phyloP scores from a whole-genome alignment of 2,888 invertebrate species.

The Resseliella maxima region DNA sequence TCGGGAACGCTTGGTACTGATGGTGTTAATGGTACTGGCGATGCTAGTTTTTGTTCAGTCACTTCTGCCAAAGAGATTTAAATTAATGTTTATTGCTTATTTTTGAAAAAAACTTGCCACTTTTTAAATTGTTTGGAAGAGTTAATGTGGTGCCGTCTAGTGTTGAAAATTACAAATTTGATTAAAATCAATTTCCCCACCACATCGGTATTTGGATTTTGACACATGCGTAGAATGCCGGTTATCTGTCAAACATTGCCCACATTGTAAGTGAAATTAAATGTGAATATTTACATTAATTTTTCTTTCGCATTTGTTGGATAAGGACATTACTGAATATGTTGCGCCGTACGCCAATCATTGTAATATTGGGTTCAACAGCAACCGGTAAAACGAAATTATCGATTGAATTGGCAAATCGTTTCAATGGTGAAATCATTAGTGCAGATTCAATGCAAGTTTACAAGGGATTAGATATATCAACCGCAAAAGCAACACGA shows the following conservation, averaged over 20 bases:
- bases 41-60: slow-evolving; percentile 67
- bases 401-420: slow-evolving; percentile 88
- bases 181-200: not conserved
- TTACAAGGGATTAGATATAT: slow-evolving; percentile 91
- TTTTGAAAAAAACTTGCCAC: not conserved
- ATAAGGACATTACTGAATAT: slow-evolving; percentile 9
- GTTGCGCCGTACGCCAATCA: slow-evolving; percentile 71
- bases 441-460: slow-evolving; percentile 99
- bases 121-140: not conserved
- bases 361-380: slow-evolving; percentile 95
- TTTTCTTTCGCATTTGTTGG: not conserved
- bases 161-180: not conserved
- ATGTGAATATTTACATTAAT: slow-evolving; percentile 5
- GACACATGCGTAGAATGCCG: slow-evolving; percentile 18
- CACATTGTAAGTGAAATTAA: not conserved
- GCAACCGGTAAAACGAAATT: slow-evolving; percentile 98
- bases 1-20: slow-evolving; percentile 61
- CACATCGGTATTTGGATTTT: not conserved
- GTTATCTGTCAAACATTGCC: not conserved
- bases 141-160: not conserved
- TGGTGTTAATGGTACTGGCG: slow-evolving; percentile 66
- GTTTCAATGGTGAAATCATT: slow-evolving; percentile 90
- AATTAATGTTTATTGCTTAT: not conserved
- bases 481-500: slow-evolving; percentile 90
- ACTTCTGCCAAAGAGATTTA: slow-evolving; percentile 62